Percentiles rank a stretch among this genome's conserved stretches.
Conservation (phyloP, 2,888 invertebrate species). For the Cataglyphis altisquamis region DNA sequence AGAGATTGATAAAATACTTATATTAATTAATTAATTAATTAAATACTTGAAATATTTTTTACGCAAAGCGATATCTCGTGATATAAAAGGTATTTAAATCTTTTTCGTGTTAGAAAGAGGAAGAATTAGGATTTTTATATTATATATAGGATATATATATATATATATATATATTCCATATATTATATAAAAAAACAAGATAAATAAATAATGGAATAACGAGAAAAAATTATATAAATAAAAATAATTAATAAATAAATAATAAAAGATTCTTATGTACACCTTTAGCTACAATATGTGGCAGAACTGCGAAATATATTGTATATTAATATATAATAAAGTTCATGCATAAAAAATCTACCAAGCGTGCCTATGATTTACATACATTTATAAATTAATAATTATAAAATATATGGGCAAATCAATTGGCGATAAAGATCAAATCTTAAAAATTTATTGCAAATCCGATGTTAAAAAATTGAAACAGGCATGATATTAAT, state of each 20-base stretch:
- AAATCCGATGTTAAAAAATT: background rate
- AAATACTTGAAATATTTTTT: slow-evolving; percentile 6
- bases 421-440: background rate
- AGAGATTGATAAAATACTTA: slow-evolving; percentile 45
- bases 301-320: slow-evolving; percentile 33
- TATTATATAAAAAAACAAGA: slow-evolving; percentile 26
- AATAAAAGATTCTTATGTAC: slow-evolving; percentile 25
- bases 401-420: background rate
- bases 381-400: slow-evolving; percentile 3
- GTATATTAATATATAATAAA: slow-evolving; percentile 65
- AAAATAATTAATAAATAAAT: slow-evolving; percentile 19
- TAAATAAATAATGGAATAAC: slow-evolving; percentile 37
- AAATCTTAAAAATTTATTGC: slow-evolving; percentile 3
- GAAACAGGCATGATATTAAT: background rate
- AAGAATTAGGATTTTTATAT: slow-evolving; percentile 38
- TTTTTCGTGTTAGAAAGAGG: slow-evolving; percentile 3
- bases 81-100: slow-evolving; percentile 10
- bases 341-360: slow-evolving; percentile 57
- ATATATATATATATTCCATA: slow-evolving; percentile 10
- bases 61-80: background rate
- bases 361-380: background rate
- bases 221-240: slow-evolving; percentile 19
- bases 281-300: slow-evolving; percentile 47
- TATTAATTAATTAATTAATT: slow-evolving; percentile 9
- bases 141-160: slow-evolving; percentile 24